Conservation (phyloP, 1,140 invertebrate genomes). For the Centruroides vittatus region DNA sequence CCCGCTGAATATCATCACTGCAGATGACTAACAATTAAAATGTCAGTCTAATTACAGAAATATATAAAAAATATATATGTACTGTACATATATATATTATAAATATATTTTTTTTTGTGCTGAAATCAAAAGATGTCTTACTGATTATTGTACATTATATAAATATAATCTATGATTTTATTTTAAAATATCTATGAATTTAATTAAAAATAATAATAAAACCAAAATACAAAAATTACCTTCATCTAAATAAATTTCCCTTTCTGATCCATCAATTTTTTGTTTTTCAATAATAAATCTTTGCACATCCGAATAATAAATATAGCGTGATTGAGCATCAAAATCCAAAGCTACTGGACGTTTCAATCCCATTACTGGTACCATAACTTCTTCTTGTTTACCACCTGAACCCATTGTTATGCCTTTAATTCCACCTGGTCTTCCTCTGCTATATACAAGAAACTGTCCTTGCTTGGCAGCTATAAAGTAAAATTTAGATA, state of each 20-base stretch:
- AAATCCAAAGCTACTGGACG: constrained; percentile 50
- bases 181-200: no score
- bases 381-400: constrained; percentile 39
- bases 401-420: constrained; percentile 19
- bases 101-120: no score
- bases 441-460: constrained; percentile 44
- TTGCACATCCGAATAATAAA: constrained; percentile 53
- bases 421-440: constrained; percentile 47
- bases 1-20: no score
- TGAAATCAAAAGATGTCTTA: no score
- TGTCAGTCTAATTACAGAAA: no score
- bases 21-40: no score
- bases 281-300: constrained; percentile 35
- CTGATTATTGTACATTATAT: no score
- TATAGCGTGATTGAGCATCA: constrained; percentile 42
- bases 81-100: no score
- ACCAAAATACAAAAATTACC: constrained; percentile 9
- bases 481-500: constrained; percentile 20
- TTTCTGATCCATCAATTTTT: constrained; percentile 27
- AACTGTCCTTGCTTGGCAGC: constrained; percentile 37
- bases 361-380: constrained; percentile 46
- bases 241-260: constrained; percentile 29
- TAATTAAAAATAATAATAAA: not conserved
- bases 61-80: no score
- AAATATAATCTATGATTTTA: no score